phyloP scores from a whole-genome alignment of 2,113 vertebrate genomes.

The Salvelinus fontinalis region DNA sequence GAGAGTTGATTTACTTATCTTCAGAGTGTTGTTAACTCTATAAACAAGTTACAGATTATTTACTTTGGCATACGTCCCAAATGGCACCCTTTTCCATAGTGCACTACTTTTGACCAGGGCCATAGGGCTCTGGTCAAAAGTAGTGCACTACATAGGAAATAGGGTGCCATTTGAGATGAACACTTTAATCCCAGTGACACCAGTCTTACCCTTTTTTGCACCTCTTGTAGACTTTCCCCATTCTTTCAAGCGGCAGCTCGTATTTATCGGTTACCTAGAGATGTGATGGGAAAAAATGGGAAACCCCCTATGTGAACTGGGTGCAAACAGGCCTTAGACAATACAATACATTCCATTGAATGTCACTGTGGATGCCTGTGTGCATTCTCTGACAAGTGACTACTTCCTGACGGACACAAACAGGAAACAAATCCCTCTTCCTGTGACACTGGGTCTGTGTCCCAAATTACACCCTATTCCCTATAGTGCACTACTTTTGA shows the following conservation, averaged over 20 bases:
- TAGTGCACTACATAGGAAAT: too few species aligned
- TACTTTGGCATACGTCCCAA: too few species aligned
- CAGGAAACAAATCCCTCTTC: slow-evolving; percentile 18
- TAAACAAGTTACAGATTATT: too few species aligned
- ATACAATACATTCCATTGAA: neutral
- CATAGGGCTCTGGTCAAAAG: too few species aligned
- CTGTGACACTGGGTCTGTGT: neutral
- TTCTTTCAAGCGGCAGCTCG: slow-evolving; percentile 81
- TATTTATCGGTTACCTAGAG: slow-evolving; percentile 85
- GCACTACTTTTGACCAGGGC: neutral
- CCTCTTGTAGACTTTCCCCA: slow-evolving; percentile 88
- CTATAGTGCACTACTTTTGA: too few species aligned
- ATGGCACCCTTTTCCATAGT: neutral
- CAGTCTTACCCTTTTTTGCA: slow-evolving; percentile 84
- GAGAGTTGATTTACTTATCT: neutral
- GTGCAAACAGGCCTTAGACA: neutral
- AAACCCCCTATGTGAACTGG: slow-evolving; percentile 2
- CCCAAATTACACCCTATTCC: neutral
- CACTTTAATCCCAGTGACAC: neutral
- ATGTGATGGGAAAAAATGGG: slow-evolving; percentile 16
- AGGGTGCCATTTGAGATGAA: too few species aligned
- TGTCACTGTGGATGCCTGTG: neutral
- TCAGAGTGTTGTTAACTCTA: neutral
- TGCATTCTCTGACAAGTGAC: neutral
- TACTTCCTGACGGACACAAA: slow-evolving; percentile 24